Base-by-base conservation (phyloP, 2,113 vertebrate genomes). In the Loxodonta africana region DNA sequence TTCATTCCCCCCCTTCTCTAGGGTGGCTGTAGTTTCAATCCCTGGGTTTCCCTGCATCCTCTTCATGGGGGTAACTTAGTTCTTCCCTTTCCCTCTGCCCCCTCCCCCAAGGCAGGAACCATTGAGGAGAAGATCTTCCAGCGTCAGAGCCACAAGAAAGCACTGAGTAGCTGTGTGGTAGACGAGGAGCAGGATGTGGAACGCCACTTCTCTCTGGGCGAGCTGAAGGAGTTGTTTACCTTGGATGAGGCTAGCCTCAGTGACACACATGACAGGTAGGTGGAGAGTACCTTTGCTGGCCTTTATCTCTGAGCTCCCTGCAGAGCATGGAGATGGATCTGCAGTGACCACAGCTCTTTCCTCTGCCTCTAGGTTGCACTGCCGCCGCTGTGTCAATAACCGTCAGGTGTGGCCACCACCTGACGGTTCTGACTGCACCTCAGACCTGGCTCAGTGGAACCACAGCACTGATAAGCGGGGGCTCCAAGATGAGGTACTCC, bases 51-150 rank as follows among this genome's bases (percentile, higher is more conserved):
- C 30, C 48, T 83, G n/a, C 1, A 62, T 30, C 33, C 15, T 76
- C 1, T 88, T 28, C 81, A 41, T 69, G 86, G 62, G 67, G 25
- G 92, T 92, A 85, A 78, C n/a, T 91, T 44, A 80, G n/a, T 4
- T 25, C 15, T 33, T 8, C 8, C 1, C 37, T 20, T 15, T 46
- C 5, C 25, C 15, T n/a, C 37, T 37, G 37, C 37, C 14, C 6
- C 9, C 2, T 1, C 41, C 67, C 41, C 77, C 73, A 20, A 99
- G 99, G 99, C 99, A 0, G 99, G 99, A 77, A 99, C 99, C 4
- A 99, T 99, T 17, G 99, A 99, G 97, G 99, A 99, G 98, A 99
- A 99, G 98, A 99, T 99, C 97, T 99, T 99, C 91, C 99, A 99
- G 96, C 99, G 99, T 41, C 99, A 99, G 98, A 99, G 99, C 71